Base-by-base conservation (phyloP, 2,113 vertebrate species). In the Nesoenas mayeri region DNA sequence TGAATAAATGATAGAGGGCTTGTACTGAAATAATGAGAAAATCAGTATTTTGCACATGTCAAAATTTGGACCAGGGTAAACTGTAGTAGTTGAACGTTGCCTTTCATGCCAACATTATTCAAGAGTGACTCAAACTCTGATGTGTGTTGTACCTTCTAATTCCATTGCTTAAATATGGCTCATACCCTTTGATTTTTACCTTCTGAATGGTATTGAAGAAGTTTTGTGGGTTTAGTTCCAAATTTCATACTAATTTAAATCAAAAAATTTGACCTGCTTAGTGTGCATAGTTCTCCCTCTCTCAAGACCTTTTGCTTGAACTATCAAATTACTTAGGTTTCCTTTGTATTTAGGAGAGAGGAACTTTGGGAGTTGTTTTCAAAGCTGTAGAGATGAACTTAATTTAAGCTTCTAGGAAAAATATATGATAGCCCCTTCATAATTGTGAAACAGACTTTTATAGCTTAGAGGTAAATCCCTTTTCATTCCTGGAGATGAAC, bases 331-430 rank as follows among this genome's bases (percentile, higher is more conserved):
- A 22, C 57, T 91, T 85, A 48, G 48, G 31, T 79, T 93, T 96
- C 74, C n/a, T 84, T 11, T 62, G 31, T 64, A 6, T 84, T 74
- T 56, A 57, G 42, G n/a, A 4, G 9, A 32, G 61, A 84, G 21
- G 56, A 11, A 31, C 29, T 80, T 62, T 17, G 22, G 58, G 44
- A 93, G 42, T 51, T 91, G 42, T 91, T 93, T 91, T 89, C 51
- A 86, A 79, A 93, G 51, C 69, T 67, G 48, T 78, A 71, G 61
- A 84, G 51, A 91, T 85, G 70, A 91, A 82, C n/a, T 75, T 93
- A 67, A 88, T 73, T 84, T 78, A 84, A 85, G 32, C 53, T 95
- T 93, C 72, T 89, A 79, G 94, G 94, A 91, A 92, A 92, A 53
- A 88, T 88, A 89, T 53, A 67, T 11, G 73, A 81, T 87, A 84